phyloP scores from a whole-genome alignment of 2,797 vertebrate genomes.

The Xenentodon cancila region DNA sequence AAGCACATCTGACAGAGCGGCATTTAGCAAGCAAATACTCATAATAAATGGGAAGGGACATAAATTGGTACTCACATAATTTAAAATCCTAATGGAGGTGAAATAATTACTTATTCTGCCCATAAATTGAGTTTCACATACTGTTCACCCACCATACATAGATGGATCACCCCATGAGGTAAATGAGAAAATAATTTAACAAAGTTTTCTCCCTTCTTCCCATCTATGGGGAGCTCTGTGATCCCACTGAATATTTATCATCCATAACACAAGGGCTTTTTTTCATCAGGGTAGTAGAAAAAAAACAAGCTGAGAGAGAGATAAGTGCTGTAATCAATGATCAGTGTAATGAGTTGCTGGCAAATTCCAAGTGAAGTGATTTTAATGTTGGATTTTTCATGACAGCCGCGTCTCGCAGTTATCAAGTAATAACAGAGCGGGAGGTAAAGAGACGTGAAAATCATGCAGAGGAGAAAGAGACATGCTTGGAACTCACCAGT shows the following conservation, averaged over 20 bases:
- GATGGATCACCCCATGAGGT: conserved; percentile 58
- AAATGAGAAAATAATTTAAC: conserved; percentile 74
- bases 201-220: conserved; percentile 54
- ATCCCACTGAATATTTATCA: conserved; percentile 75
- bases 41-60: conserved; percentile 36
- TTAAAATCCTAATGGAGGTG: conserved; percentile 66
- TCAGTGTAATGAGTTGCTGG: conserved; percentile 81
- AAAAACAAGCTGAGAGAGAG: conserved; percentile 55
- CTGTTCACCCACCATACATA: conserved; percentile 54
- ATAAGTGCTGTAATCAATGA: conserved; percentile 83
- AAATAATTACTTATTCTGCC: conserved; percentile 59
- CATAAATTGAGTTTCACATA: conserved; percentile 59
- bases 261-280: conserved; percentile 53
- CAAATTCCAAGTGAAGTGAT: conserved; percentile 69
- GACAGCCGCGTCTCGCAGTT: conserved; percentile 49
- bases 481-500: conserved; percentile 22
- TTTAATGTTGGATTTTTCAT: conserved; percentile 73
- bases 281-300: conserved; percentile 52
- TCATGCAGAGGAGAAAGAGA: conserved; percentile 29
- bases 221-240: conserved; percentile 36
- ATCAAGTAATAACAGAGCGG: conserved; percentile 44
- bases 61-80: conserved; percentile 59
- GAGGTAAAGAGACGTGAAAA: conserved; percentile 40
- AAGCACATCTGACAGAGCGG: conserved; percentile 44
- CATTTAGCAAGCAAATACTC: conserved; percentile 61